These are phyloP conservation scores for Buathra laborator DNA, from an alignment of 2,888 invertebrate genomes.

Conservation along the genomic window DNA sequence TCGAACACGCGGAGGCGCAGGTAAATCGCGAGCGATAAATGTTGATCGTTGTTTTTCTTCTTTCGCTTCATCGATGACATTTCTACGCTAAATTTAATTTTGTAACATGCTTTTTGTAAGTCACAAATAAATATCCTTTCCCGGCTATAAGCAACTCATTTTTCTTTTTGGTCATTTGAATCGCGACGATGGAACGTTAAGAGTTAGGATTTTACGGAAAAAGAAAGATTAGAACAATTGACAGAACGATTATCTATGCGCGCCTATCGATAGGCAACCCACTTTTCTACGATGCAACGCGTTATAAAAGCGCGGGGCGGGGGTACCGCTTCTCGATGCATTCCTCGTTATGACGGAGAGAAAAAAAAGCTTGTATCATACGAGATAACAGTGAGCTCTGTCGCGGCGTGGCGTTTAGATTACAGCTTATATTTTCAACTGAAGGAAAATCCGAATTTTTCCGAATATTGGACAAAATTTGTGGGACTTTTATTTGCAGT, in stretches of 20 bases:
- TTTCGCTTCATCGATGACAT: neutral
- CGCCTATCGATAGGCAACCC: conserved; percentile 63
- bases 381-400: conserved; percentile 40
- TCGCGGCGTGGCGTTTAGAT: neutral
- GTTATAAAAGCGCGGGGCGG: neutral
- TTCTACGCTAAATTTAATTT: conserved; percentile 13
- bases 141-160: neutral
- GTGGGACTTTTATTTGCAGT: conserved; percentile 51
- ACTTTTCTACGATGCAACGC: conserved; percentile 22
- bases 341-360: neutral
- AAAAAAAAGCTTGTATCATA: conserved; percentile 54
- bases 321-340: conserved; percentile 1
- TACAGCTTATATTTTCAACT: conserved; percentile 18
- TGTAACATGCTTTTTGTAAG: conserved; percentile 55
- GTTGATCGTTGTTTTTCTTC: conserved; percentile 4
- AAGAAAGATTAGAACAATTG: neutral
- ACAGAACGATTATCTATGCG: neutral
- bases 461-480: neutral
- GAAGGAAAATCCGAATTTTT: conserved; percentile 17
- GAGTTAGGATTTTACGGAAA: neutral
- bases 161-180: neutral
- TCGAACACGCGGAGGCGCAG: conserved; percentile 63
- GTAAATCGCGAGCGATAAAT: conserved; percentile 62
- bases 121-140: conserved; percentile 47
- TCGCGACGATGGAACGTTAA: neutral